Conservation (phyloP, 2,113 vertebrate species). For the Labrus mixtus region DNA sequence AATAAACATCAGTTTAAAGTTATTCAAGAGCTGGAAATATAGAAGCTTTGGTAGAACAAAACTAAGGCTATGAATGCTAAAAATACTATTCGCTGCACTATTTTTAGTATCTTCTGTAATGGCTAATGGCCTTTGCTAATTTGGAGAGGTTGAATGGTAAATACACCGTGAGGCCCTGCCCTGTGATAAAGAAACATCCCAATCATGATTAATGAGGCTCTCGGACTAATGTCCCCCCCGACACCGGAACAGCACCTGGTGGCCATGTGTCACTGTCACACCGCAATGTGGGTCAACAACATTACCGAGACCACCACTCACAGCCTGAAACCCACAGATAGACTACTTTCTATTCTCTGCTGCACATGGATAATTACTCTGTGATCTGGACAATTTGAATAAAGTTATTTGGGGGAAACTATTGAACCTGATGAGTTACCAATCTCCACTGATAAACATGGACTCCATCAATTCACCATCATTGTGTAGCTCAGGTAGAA, state of each 20-base stretch:
- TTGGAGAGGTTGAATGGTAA: slow-evolving; percentile 20
- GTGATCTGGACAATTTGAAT: background rate
- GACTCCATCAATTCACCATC: background rate
- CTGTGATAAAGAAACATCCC: slow-evolving; percentile 60
- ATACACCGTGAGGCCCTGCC: slow-evolving; percentile 48
- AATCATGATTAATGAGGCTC: slow-evolving; percentile 71
- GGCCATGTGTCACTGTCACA: slow-evolving; percentile 74
- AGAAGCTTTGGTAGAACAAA: no score
- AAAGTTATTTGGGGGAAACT: slow-evolving; percentile 2
- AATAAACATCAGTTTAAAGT: no score
- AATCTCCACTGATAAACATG: background rate
- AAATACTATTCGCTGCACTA: background rate
- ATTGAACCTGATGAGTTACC: background rate
- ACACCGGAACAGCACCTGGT: slow-evolving; percentile 58
- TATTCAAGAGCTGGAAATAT: no score
- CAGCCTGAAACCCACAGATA: slow-evolving; percentile 32
- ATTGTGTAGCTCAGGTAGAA: slow-evolving; percentile 24
- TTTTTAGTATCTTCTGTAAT: background rate
- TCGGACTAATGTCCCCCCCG: slow-evolving; percentile 57
- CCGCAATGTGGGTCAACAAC: slow-evolving; percentile 63
- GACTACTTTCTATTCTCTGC: slow-evolving; percentile 9
- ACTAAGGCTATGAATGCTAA: background rate
- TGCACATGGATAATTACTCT: background rate
- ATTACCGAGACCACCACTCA: slow-evolving; percentile 31
- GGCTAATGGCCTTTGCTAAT: slow-evolving; percentile 15